Evolutionary conservation across 2,113 vertebrate species (phyloP).

Genomic region (Benitochromis conjunctus): DNA sequence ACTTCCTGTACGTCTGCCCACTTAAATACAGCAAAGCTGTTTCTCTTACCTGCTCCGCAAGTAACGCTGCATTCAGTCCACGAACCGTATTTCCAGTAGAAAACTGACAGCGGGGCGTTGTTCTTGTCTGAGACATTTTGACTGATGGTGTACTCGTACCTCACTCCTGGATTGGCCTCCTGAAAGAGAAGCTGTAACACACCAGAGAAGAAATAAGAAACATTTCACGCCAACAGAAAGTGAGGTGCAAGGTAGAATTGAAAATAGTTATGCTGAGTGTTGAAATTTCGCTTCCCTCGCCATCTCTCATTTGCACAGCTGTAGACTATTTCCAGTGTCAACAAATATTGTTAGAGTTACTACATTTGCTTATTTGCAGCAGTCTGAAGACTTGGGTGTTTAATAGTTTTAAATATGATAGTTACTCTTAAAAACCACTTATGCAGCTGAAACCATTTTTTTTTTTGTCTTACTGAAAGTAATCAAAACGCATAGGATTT

Average conservation of each 20-base stretch:
- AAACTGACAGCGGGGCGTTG: constrained; percentile 47
- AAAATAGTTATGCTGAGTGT: not conserved
- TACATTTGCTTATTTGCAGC: not conserved
- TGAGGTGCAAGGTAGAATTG: not conserved
- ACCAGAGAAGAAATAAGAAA: not conserved
- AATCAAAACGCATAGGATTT: not conserved
- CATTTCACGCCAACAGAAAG: not conserved
- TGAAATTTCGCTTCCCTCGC: not conserved
- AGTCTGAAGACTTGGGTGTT: not conserved
- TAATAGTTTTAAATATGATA: not conserved
- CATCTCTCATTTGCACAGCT: not conserved
- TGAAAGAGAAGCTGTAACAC: constrained; percentile 87
- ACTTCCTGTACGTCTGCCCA: not conserved
- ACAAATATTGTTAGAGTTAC: not conserved
- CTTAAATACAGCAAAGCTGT: not conserved
- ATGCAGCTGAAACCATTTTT: not conserved
- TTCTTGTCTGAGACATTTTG: constrained; percentile 51
- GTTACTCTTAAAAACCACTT: not conserved
- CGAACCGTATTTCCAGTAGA: constrained; percentile 85
- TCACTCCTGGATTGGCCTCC: constrained; percentile 87
- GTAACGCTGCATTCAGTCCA: constrained; percentile 89
- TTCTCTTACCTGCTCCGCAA: constrained; percentile 82
- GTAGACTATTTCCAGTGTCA: not conserved
- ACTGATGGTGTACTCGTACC: constrained; percentile 90
- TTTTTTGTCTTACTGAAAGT: not conserved